Evolutionary conservation across 2,888 invertebrate species (phyloP).

Genomic region (Sinopyrophorus schimmeli): DNA sequence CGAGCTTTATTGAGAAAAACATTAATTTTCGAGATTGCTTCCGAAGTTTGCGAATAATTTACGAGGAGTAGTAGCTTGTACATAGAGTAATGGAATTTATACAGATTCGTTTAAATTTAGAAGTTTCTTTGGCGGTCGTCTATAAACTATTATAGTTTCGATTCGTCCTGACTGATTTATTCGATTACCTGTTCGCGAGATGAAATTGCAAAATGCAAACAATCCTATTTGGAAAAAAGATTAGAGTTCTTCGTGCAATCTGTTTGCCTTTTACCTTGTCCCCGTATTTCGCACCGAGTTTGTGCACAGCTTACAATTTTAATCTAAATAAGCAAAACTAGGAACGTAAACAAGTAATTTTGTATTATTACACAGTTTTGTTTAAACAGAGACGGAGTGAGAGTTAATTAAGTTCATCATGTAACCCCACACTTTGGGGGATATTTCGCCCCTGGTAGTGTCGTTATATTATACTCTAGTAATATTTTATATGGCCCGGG

Average conservation of each 20-base stretch:
- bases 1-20: too few species aligned
- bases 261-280: too few species aligned
- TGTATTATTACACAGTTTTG: conserved; percentile 45
- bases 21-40: conserved; percentile 5
- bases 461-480: conserved; percentile 47
- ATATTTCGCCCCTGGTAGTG: conserved; percentile 43
- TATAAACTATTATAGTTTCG: conserved; percentile 24
- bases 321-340: conserved; percentile 17
- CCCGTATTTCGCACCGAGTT: too few species aligned
- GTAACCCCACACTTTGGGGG: conserved; percentile 42
- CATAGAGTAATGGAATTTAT: conserved; percentile 10
- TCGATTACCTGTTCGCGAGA: too few species aligned
- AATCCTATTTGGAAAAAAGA: too few species aligned
- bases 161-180: conserved; percentile 20
- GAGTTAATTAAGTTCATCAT: conserved; percentile 50
- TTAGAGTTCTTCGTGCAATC: too few species aligned
- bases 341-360: conserved; percentile 46
- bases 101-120: conserved; percentile 15
- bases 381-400: conserved; percentile 46
- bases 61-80: conserved; percentile 14
- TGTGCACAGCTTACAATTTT: too few species aligned
- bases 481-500: conserved; percentile 45
- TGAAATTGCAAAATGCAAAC: too few species aligned
- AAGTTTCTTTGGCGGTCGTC: conserved; percentile 18
- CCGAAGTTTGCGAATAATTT: conserved; percentile 19